Conservation (phyloP, 2,888 invertebrate genomes). For the Pachycephus smyrnensis region DNA sequence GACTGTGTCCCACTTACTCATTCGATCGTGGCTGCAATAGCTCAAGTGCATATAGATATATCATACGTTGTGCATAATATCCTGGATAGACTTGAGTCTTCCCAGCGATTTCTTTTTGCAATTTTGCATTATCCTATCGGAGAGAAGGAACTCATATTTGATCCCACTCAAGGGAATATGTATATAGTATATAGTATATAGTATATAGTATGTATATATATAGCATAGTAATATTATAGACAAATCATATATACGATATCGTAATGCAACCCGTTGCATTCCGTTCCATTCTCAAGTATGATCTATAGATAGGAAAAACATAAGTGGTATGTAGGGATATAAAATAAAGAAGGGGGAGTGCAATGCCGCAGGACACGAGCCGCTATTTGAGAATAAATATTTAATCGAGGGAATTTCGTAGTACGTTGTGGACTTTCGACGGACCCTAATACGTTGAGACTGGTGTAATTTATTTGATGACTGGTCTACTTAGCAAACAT, state of each 20-base stretch:
- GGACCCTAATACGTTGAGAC: slow-evolving; percentile 40
- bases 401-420: slow-evolving; percentile 54
- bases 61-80: neutral
- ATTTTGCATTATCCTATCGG: too few relatives aligned
- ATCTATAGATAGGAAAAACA: neutral
- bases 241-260: too few relatives aligned
- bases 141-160: too few relatives aligned
- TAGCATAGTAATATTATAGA: too few relatives aligned
- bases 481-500: slow-evolving; percentile 33
- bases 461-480: slow-evolving; percentile 47
- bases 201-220: too few relatives aligned
- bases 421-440: slow-evolving; percentile 49
- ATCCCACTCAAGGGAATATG: too few relatives aligned
- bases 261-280: too few relatives aligned
- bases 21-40: neutral
- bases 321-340: neutral
- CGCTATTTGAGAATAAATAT: slow-evolving; percentile 55
- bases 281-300: neutral
- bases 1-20: neutral
- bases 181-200: too few relatives aligned
- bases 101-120: neutral
- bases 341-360: neutral
- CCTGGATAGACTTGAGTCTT: neutral
- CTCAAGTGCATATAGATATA: neutral
- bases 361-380: slow-evolving; percentile 11